phyloP scores from a whole-genome alignment of 2,888 invertebrate genomes.

The Polydrusus pterygomalis region DNA sequence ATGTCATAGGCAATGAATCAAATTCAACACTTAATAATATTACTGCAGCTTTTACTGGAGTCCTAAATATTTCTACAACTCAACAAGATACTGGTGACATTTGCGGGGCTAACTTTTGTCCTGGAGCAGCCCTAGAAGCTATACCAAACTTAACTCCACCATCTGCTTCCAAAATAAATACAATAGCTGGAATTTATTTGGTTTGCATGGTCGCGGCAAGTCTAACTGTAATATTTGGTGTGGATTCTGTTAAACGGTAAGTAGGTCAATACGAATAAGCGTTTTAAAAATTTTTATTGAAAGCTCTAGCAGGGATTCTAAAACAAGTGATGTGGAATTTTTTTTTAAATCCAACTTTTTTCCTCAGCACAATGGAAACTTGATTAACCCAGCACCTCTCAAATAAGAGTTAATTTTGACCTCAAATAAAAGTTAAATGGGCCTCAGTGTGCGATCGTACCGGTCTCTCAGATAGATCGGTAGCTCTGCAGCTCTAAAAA shows the following conservation, averaged over 20 bases:
- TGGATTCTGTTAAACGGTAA: constrained; percentile 87
- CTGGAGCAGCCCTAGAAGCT: constrained; percentile 74
- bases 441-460: no score
- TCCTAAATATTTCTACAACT: constrained; percentile 22
- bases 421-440: no score
- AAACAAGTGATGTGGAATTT: no score
- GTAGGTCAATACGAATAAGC: constrained; percentile 21
- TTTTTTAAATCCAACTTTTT: no score
- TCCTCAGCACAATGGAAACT: no score
- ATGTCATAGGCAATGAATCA: constrained; percentile 15
- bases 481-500: no score
- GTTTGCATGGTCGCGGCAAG: constrained; percentile 86
- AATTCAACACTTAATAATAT: constrained; percentile 62
- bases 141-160: constrained; percentile 85
- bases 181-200: constrained; percentile 87
- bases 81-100: constrained; percentile 60
- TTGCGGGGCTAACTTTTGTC: constrained; percentile 87
- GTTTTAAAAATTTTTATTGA: no score
- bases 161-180: constrained; percentile 81
- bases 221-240: constrained; percentile 83
- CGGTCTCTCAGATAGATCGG: no score
- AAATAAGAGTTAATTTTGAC: no score
- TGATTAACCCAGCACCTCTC: no score
- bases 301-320: no score
- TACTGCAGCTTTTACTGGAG: constrained; percentile 53